Evolutionary conservation across 2,888 invertebrate genomes (phyloP), one percentile per base, ranked within the genome.

Genomic region (Ferrisia virgata): DNA sequence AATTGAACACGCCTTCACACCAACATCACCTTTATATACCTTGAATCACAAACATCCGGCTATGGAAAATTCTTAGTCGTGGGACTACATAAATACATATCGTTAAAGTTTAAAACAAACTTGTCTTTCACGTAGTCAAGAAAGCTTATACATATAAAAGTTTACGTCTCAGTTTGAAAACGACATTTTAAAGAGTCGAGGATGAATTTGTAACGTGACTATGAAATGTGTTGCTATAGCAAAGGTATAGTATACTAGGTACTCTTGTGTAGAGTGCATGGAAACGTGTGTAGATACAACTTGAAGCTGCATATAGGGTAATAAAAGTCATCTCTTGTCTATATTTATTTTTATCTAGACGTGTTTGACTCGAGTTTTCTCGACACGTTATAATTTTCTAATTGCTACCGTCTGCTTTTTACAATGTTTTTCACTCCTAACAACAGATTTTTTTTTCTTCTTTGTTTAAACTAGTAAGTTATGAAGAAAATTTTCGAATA

Each of bases 141-240:
- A 25, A n/a, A 28, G 58, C 58, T 64, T 22, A 43, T 28, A 64
- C 28, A 47, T 64, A 28, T 64, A 28, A 22, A 64, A 64, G 58
- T 64, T 64, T 4, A 5, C 25, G 28, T 64, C 28, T 64, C 28
- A 64, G 58, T 64, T 64, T 11, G 58, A 64, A 64, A 64, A 64
- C 58, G 58, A 64, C 58, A 64, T 64, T 64, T 64, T 64, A 64
- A 64, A n/a, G 58, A 64, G 58, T 64, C 25, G 58, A 0, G 25
- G 58, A 64, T 64, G 58, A 64, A 64, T 64, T 64, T 64, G 22
- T 64, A 64, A 64, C 58, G 58, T 64, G 28, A 64, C 58, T 64
- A 64, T 64, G 58, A 64, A 64, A 64, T 64, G 58, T 64, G 28
- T 64, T 28, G 28, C 58, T 13, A 28, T 8, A 39, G 39, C 11